Evolutionary conservation across 1,140 invertebrate species (phyloP), one percentile per base, ranked within the genome.

Genomic region (Stegodyphus mimosarum): DNA sequence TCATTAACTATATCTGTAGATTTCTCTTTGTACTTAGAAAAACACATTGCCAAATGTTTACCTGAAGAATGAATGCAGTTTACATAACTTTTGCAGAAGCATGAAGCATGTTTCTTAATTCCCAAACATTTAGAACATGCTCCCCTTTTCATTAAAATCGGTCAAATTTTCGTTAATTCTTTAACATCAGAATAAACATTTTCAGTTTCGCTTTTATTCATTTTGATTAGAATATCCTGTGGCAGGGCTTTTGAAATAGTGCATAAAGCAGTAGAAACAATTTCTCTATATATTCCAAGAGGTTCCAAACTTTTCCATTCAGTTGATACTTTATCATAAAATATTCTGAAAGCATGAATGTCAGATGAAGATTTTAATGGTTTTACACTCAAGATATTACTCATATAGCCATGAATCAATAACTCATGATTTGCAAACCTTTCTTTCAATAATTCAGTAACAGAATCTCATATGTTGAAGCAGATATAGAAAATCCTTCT

Each of bases 101-200:
- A n/a, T 11, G 50, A 48, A 6, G 17, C 33, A 33, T 18, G 49
- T 9, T 78, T 78, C 9, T 60, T 60, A 1, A 69, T 6, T 50
- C n/a, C 33, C 10, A 69, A 53, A 48, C 76, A 69, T 17, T n/a
- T 17, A 78, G 67, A 78, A 50, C 76, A 78, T 53, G 17, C 76
- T 13, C 49, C 55, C 15, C 17, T 78, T 78, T 78, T 69, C 11
- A 6, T 78, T 48, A 69, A 78, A 78, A 78, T 78, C 67, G 5
- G 6, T n/a, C n/a, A n/a, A n/a, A n/a, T n/a, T n/a, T n/a, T n/a
- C n/a, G n/a, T n/a, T n/a, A n/a, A n/a, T n/a, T 48, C 13, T 1
- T 11, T 53, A 17, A 6, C 2, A 50, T 48, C 51, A 73, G 6
- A 48, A 6, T 48, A 13, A 11, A 50, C 9, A 4, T 50, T 10